Percentiles rank a stretch among this genome's conserved stretches.
phyloP scores from a whole-genome alignment of 2,888 invertebrate genomes.

The Pterobdella sp. region DNA sequence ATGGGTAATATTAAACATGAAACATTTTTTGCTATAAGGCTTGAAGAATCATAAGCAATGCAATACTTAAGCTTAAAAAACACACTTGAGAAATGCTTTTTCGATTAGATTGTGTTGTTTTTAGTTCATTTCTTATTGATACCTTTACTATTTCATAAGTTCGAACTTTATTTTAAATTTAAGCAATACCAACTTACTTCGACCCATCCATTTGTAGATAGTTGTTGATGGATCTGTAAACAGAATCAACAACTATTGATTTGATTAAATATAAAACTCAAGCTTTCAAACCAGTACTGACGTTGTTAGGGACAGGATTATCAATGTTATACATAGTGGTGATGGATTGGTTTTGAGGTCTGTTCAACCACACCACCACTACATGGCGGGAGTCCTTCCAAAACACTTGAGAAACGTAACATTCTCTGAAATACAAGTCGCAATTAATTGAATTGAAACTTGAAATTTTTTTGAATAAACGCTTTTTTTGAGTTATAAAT shows the following conservation, averaged over 20 bases:
- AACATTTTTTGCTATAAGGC: no score
- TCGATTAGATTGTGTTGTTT: no score
- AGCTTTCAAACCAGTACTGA: not conserved
- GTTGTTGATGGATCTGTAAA: constrained; percentile 23
- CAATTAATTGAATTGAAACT: not conserved
- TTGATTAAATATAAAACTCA: no score
- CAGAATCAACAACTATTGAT: no score
- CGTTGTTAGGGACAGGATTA: constrained; percentile 38
- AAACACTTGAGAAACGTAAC: constrained; percentile 80
- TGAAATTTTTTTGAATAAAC: constrained; percentile 11
- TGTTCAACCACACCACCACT: constrained; percentile 78
- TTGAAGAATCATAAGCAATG: no score
- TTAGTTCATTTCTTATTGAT: no score
- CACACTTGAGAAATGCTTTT: no score
- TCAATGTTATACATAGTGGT: constrained; percentile 81
- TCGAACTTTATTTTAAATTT: not conserved
- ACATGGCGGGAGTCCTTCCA: constrained; percentile 82
- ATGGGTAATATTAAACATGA: no score
- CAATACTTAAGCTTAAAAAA: no score
- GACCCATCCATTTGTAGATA: constrained; percentile 20
- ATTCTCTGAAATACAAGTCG: constrained; percentile 56
- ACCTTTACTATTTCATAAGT: not conserved
- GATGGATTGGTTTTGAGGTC: constrained; percentile 82
- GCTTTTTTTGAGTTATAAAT: not conserved
- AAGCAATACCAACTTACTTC: not conserved